A percentile compares a stretch with the other conserved stretches of the same genome.
phyloP scores from a whole-genome alignment of 1,140 invertebrate species.

The Ladona fulva region DNA sequence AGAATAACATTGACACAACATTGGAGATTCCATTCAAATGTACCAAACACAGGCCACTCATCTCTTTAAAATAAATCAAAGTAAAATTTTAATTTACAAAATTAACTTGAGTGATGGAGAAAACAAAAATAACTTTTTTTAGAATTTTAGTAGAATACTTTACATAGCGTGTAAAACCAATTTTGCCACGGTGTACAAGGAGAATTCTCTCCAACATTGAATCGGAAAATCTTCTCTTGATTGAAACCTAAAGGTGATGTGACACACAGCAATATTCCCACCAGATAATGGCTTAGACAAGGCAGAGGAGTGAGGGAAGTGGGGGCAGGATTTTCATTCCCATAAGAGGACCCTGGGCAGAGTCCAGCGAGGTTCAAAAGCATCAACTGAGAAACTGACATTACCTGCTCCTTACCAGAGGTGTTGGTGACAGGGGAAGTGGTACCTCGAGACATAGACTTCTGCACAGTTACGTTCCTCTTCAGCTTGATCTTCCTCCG shows the following conservation, averaged over 20 bases:
- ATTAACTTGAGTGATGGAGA: no score
- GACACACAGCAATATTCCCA: background rate
- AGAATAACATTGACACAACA: no score
- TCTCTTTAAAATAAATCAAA: no score
- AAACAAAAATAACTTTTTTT: no score
- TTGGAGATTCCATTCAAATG: no score
- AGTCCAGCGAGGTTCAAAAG: background rate
- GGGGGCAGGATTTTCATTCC: background rate
- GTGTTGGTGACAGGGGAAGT: background rate
- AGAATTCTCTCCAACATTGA: background rate
- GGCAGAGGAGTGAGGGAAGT: background rate
- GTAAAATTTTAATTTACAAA: no score
- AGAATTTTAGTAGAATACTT: no score
- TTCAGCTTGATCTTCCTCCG: background rate
- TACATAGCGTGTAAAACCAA: no score
- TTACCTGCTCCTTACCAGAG: conserved; percentile 7
- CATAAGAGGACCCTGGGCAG: background rate
- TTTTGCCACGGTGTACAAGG: background rate
- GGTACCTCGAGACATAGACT: background rate
- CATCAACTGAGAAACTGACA: conserved; percentile 4
- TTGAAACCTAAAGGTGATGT: background rate
- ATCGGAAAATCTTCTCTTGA: background rate
- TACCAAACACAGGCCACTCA: no score
- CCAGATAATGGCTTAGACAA: background rate
- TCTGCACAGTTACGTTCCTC: background rate